These are phyloP conservation scores for Scomber japonicus DNA, from an alignment of 2,113 vertebrate genomes.

Conservation along the genomic window DNA sequence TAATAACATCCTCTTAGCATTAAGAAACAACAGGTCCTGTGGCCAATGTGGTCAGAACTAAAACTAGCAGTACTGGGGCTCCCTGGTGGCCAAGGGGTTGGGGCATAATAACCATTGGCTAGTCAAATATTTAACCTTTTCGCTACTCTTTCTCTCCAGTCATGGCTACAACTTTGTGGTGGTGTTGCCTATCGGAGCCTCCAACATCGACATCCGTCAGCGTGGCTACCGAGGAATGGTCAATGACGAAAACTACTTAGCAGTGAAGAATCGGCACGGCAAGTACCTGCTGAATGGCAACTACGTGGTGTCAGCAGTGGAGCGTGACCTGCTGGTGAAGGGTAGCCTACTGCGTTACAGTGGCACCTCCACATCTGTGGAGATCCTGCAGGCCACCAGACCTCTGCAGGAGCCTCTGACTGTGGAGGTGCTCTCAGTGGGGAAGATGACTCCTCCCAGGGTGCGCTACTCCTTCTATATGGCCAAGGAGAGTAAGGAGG, in stretches of 20 bases:
- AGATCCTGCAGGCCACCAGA: constrained; percentile 90
- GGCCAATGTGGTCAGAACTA: too few species aligned
- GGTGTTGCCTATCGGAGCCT: constrained; percentile 90
- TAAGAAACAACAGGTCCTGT: too few species aligned
- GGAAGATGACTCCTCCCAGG: constrained; percentile 97
- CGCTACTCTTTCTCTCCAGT: constrained; percentile 75
- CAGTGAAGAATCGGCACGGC: constrained; percentile 91
- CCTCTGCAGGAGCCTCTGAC: constrained; percentile 92
- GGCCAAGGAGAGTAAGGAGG: constrained; percentile 90
- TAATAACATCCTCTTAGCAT: too few species aligned
- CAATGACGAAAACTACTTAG: constrained; percentile 95
- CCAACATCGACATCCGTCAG: constrained; percentile 94
- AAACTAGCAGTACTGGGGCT: too few species aligned
- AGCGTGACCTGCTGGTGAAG: constrained; percentile 93
- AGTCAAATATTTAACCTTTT: neutral
- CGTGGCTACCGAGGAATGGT: constrained; percentile 93
- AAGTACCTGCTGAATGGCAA: constrained; percentile 94
- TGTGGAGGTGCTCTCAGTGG: constrained; percentile 94
- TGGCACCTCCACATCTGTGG: constrained; percentile 90
- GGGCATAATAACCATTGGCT: too few species aligned
- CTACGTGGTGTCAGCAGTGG: constrained; percentile 94
- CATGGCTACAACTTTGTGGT: constrained; percentile 98
- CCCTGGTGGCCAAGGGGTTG: too few species aligned
- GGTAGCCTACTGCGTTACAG: constrained; percentile 95
- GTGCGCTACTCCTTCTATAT: constrained; percentile 96